phyloP scores from a whole-genome alignment of 2,888 invertebrate genomes.

The Ormyrus rosae region DNA sequence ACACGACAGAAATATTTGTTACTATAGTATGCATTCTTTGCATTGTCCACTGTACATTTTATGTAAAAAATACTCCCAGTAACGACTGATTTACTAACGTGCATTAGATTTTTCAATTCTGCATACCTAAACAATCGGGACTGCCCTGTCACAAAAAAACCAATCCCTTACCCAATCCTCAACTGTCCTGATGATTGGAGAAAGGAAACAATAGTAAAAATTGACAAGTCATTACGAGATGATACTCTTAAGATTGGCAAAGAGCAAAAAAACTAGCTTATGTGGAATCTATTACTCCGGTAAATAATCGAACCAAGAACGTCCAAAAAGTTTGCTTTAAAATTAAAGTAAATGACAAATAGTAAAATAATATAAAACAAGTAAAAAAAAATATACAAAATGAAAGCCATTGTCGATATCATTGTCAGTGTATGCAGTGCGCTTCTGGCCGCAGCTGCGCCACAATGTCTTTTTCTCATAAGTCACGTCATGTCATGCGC shows the following conservation, averaged over 20 bases:
- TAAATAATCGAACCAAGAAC: not conserved
- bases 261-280: slow-evolving; percentile 19
- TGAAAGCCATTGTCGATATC: slow-evolving; percentile 61
- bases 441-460: slow-evolving; percentile 70
- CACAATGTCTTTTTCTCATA: slow-evolving; percentile 41
- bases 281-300: not conserved
- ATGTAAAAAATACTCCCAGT: no score
- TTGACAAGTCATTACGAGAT: slow-evolving; percentile 16
- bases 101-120: no score
- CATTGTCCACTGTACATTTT: no score
- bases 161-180: slow-evolving; percentile 19
- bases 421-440: slow-evolving; percentile 75
- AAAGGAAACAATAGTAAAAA: slow-evolving; percentile 33
- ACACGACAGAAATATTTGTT: no score
- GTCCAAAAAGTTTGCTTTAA: no score
- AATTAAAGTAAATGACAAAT: not conserved
- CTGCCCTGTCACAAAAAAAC: slow-evolving; percentile 24
- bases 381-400: slow-evolving; percentile 51
- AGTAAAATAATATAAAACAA: not conserved
- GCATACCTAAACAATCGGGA: slow-evolving; percentile 17
- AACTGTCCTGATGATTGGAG: slow-evolving; percentile 26
- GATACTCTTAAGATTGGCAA: slow-evolving; percentile 36
- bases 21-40: no score
- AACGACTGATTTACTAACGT: no score
- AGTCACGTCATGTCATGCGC: slow-evolving; percentile 62